A percentile compares a stretch with the other conserved stretches of the same genome.
These are phyloP conservation scores for Syngnathus typhle DNA, from an alignment of 2,113 vertebrate genomes.

Conservation along the genomic window DNA sequence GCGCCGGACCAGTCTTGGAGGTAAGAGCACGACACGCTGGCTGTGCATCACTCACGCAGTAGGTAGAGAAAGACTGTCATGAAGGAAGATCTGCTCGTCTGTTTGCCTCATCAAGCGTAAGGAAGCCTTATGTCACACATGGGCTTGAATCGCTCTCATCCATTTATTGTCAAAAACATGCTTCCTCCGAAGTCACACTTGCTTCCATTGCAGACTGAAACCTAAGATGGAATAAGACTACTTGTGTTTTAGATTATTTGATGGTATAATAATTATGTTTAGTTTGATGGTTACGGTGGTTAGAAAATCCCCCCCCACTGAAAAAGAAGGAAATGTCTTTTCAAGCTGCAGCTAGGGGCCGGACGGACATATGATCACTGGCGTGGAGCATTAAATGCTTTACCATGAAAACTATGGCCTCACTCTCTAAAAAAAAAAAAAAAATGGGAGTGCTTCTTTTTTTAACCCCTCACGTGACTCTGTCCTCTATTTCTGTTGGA, in stretches of 20 bases:
- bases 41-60: neutral
- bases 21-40: conserved; percentile 60
- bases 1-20: conserved; percentile 96
- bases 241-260: conserved; percentile 5
- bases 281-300: conserved; percentile 9
- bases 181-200: conserved; percentile 20
- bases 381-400: conserved; percentile 8
- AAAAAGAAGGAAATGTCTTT: conserved; percentile 23
- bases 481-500: neutral
- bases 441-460: conserved; percentile 42
- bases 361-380: neutral
- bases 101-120: conserved; percentile 1
- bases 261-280: neutral
- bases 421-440: conserved; percentile 43
- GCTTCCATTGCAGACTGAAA: neutral
- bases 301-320: conserved; percentile 1
- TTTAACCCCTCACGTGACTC: conserved; percentile 15
- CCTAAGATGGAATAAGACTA: neutral
- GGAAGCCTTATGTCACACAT: neutral
- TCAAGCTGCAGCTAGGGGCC: conserved; percentile 10
- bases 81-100: neutral
- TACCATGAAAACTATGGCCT: conserved; percentile 5
- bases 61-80: neutral
- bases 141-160: neutral
- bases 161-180: neutral